Percentiles rank a stretch among this genome's conserved stretches.
These are phyloP conservation scores for Agrochola lota DNA, from an alignment of 2,888 invertebrate species.

Conservation along the genomic window DNA sequence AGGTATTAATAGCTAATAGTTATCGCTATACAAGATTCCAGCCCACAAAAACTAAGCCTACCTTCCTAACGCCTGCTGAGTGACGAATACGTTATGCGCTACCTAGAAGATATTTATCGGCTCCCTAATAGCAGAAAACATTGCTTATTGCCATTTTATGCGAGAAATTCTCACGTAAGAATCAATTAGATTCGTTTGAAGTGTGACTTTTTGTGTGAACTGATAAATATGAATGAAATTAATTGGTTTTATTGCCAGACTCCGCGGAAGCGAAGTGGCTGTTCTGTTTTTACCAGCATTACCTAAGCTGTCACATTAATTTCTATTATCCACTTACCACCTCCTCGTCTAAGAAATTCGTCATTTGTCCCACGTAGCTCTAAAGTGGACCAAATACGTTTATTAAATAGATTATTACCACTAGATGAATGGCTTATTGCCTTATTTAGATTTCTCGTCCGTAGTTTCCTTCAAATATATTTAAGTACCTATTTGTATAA, in stretches of 20 bases:
- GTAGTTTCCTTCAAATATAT: not conserved
- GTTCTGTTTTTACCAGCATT: constrained; percentile 35
- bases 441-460: constrained; percentile 11
- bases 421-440: constrained; percentile 36
- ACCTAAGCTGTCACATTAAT: constrained; percentile 26
- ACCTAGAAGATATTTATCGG: constrained; percentile 59
- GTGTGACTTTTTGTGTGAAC: constrained; percentile 42
- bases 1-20: constrained; percentile 46
- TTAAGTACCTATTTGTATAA: not conserved
- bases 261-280: constrained; percentile 16
- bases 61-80: constrained; percentile 54
- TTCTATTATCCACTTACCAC: constrained; percentile 37
- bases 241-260: constrained; percentile 50
- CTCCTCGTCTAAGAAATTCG: constrained; percentile 6
- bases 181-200: constrained; percentile 44
- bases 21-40: constrained; percentile 53
- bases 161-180: constrained; percentile 50
- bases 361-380: constrained; percentile 41
- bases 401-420: constrained; percentile 41
- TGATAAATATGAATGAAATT: constrained; percentile 56
- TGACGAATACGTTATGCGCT: constrained; percentile 56
- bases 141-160: constrained; percentile 54
- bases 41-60: constrained; percentile 53
- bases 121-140: constrained; percentile 63
- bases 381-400: constrained; percentile 34